These are phyloP conservation scores for Oreotrochilus melanogaster DNA, from an alignment of 2,113 vertebrate species.

Conservation along the genomic window DNA sequence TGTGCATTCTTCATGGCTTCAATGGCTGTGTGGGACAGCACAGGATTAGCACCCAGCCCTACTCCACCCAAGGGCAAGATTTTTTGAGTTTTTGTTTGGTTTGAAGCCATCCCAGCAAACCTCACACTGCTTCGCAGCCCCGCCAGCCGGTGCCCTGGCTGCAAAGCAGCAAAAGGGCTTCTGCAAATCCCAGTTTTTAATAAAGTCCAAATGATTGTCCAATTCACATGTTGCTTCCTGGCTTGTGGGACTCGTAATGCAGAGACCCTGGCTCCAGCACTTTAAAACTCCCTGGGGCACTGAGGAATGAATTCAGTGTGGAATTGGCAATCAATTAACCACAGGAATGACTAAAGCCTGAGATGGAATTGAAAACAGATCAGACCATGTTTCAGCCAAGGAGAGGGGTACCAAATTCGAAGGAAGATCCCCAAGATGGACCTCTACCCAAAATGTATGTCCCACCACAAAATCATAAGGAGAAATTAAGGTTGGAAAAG, in stretches of 20 bases:
- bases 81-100: neutral
- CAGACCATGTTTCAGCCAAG: neutral
- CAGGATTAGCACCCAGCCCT: neutral
- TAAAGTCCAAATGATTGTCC: neutral
- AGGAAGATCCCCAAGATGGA: neutral
- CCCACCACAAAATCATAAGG: neutral
- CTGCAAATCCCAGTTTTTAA: neutral
- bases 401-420: neutral
- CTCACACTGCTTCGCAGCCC: neutral
- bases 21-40: conserved; percentile 80
- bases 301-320: neutral
- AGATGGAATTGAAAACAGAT: neutral
- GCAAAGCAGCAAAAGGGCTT: neutral
- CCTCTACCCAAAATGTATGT: neutral
- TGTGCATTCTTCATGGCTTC: conserved; percentile 99
- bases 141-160: neutral
- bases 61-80: fast-evolving
- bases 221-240: neutral
- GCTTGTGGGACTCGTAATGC: neutral
- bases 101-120: fast-evolving
- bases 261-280: neutral
- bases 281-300: neutral
- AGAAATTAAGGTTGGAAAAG: no score
- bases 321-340: neutral
- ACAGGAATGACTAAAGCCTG: neutral